Conservation (phyloP, 2,888 invertebrate genomes). For the Epirrhoe alternata region DNA sequence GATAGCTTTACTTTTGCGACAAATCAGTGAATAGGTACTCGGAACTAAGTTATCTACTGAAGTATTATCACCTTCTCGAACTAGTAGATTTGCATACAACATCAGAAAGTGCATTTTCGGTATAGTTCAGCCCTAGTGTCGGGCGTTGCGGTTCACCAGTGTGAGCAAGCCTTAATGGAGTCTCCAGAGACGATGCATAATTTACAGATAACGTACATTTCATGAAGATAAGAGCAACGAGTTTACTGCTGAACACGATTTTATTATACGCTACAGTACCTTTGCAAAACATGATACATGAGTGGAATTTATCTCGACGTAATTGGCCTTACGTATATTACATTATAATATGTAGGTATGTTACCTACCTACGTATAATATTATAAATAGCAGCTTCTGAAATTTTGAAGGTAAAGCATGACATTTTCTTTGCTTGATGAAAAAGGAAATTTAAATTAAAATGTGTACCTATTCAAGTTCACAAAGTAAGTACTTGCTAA, state of each 20-base stretch:
- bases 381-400: too few species aligned
- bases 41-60: too few species aligned
- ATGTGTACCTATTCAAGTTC: too few species aligned
- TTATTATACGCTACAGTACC: conserved; percentile 18
- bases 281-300: neutral
- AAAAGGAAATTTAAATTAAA: too few species aligned
- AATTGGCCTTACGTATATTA: neutral
- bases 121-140: neutral
- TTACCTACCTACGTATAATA: too few species aligned
- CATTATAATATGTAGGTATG: too few species aligned
- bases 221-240: conserved; percentile 22
- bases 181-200: conserved; percentile 29
- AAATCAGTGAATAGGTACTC: too few species aligned
- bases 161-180: conserved; percentile 19
- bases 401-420: too few species aligned
- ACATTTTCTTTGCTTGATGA: too few species aligned
- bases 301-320: neutral
- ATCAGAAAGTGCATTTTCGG: neutral
- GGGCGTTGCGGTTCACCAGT: conserved; percentile 16
- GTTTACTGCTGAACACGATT: conserved; percentile 25
- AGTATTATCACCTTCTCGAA: too few species aligned
- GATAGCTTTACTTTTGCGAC: too few species aligned
- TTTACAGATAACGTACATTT: conserved; percentile 28
- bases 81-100: too few species aligned
- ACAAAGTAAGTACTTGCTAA: neutral